Conservation (phyloP, 2,113 vertebrate species). For the Onychostoma macrolepis region DNA sequence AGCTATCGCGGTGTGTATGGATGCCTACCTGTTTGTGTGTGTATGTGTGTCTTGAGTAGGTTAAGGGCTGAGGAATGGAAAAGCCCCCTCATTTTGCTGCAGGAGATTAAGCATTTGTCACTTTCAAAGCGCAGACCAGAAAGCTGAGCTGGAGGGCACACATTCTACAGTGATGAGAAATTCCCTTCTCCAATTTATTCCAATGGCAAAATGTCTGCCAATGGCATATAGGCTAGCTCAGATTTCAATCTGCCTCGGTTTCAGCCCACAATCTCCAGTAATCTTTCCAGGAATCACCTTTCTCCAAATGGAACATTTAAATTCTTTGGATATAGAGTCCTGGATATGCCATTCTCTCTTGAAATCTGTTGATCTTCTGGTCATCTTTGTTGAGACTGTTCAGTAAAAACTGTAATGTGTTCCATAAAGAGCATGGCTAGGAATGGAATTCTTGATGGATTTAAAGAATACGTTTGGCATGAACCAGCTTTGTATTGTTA, state of each 20-base stretch:
- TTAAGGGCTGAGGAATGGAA: slow-evolving; percentile 31
- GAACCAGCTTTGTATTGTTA: neutral
- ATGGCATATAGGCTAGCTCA: slow-evolving; percentile 27
- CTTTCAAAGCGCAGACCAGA: slow-evolving; percentile 18
- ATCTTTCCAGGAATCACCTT: slow-evolving; percentile 66
- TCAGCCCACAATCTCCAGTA: slow-evolving; percentile 62
- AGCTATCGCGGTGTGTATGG: neutral
- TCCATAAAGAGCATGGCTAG: neutral
- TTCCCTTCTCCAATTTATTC: slow-evolving; percentile 54
- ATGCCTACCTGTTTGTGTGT: neutral
- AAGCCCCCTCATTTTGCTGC: slow-evolving; percentile 14
- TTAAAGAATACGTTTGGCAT: neutral
- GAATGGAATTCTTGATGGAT: neutral
- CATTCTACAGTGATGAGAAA: slow-evolving; percentile 46
- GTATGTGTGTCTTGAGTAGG: neutral
- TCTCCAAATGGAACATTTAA: slow-evolving; percentile 72
- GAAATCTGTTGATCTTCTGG: slow-evolving; percentile 18
- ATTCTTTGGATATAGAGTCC: slow-evolving; percentile 60
- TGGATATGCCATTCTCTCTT: slow-evolving; percentile 25
- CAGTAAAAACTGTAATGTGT: neutral
- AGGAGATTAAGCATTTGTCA: slow-evolving; percentile 36
- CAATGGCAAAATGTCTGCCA: slow-evolving; percentile 51
- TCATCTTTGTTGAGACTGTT: neutral
- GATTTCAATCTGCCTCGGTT: slow-evolving; percentile 67
- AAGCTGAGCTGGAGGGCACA: neutral